These are phyloP conservation scores for Diglossa brunneiventris DNA, from an alignment of 2,113 vertebrate species.

Conservation along the genomic window DNA sequence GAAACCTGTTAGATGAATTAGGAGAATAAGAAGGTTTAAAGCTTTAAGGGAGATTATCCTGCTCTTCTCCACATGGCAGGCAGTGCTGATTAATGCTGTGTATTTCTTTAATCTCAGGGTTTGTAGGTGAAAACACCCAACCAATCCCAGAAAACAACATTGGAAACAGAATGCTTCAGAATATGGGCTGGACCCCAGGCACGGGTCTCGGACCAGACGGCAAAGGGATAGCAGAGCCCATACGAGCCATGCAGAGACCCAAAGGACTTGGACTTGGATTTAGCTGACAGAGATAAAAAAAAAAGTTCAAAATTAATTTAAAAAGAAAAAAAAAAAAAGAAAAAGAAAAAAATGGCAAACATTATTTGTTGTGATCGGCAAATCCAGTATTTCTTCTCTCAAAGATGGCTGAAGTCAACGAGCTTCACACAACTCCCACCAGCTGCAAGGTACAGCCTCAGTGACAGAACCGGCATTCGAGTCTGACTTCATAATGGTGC, in stretches of 20 bases:
- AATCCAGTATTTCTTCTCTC: conserved; percentile 35
- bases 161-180: conserved; percentile 94
- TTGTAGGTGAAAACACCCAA: conserved; percentile 85
- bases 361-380: not conserved
- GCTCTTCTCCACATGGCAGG: conserved; percentile 36
- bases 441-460: not conserved
- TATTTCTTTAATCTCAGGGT: conserved; percentile 76
- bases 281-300: conserved; percentile 77
- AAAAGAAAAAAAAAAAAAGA: not conserved
- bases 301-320: not conserved
- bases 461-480: not conserved
- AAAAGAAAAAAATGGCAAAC: not conserved
- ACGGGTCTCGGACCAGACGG: conserved; percentile 91
- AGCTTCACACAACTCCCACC: not conserved
- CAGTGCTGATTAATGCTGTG: conserved; percentile 42
- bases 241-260: conserved; percentile 89
- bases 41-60: conserved; percentile 62
- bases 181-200: conserved; percentile 94
- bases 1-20: conserved; percentile 69
- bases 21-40: conserved; percentile 68
- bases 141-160: conserved; percentile 91
- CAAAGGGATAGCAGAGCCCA: conserved; percentile 90
- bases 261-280: conserved; percentile 93
- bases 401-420: not conserved
- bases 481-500: conserved; percentile 63